Percentiles rank a stretch among this genome's conserved stretches.
Conservation (phyloP, 2,113 vertebrate genomes). For the Mesocricetus auratus region DNA sequence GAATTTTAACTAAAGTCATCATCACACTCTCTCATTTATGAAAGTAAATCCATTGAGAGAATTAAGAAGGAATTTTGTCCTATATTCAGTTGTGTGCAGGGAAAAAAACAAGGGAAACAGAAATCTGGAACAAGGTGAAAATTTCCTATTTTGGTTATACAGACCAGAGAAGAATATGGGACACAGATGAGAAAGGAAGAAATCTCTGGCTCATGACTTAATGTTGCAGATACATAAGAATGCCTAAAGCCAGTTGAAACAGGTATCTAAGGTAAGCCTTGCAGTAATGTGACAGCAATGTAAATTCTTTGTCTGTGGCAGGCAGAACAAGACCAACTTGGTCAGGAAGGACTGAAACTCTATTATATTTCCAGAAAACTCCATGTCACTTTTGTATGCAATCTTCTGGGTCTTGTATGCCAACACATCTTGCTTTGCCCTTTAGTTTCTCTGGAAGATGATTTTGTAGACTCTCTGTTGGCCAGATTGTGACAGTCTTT, state of each 20-base stretch:
- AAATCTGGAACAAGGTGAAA: background rate
- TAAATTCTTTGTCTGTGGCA: background rate
- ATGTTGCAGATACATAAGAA: background rate
- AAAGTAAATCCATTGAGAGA: background rate
- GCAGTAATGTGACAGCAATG: background rate
- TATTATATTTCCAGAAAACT: background rate
- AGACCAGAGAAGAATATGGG: background rate
- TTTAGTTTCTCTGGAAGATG: slow-evolving; percentile 49
- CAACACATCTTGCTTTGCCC: background rate
- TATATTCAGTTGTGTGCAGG: background rate
- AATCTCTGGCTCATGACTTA: background rate
- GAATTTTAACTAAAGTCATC: background rate
- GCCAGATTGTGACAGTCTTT: slow-evolving; percentile 25
- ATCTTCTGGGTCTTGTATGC: background rate
- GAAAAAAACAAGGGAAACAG: background rate
- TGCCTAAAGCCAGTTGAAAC: background rate
- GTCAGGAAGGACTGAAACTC: background rate
- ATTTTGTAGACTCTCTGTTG: background rate
- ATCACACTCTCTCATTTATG: background rate
- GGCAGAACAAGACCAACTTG: background rate
- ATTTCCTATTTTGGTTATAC: background rate
- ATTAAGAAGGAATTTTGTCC: background rate
- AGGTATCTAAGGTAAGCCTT: background rate
- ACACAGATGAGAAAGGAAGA: background rate
- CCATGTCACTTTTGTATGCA: background rate